Conservation (phyloP, 2,113 vertebrate genomes). For the Falcunculus frontatus region DNA sequence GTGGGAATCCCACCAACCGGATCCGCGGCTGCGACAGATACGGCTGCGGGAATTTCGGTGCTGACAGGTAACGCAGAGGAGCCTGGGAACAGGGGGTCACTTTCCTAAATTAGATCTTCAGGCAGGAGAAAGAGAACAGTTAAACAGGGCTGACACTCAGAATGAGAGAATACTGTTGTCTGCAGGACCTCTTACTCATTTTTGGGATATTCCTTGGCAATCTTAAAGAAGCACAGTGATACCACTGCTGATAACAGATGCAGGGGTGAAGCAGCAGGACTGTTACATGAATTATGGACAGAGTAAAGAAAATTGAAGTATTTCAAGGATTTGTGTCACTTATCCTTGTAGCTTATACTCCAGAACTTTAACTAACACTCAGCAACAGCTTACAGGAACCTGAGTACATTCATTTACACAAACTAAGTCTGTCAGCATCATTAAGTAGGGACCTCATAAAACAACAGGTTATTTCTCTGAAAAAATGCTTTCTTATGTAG, state of each 20-base stretch:
- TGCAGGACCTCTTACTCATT: not conserved
- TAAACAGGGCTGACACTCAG: not conserved
- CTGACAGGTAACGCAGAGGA: not conserved
- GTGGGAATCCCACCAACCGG: constrained; percentile 50
- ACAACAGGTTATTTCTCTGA: not conserved
- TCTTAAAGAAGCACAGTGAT: not conserved
- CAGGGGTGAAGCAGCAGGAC: not conserved
- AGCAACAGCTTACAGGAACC: not conserved
- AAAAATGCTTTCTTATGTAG: not conserved
- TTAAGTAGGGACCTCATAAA: not conserved
- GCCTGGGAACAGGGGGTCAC: accelerated
- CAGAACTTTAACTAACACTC: not conserved
- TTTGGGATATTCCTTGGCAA: not conserved
- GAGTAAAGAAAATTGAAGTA: not conserved
- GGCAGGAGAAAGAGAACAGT: not conserved
- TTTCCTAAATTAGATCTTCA: not conserved
- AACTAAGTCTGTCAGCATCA: not conserved
- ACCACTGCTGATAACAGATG: not conserved
- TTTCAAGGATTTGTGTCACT: not conserved
- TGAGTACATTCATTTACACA: not conserved
- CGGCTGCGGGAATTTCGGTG: constrained; percentile 48
- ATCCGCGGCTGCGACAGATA: constrained; percentile 65
- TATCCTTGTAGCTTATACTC: not conserved
- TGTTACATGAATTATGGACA: not conserved
- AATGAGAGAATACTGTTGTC: not conserved